A percentile compares a stretch with the other conserved stretches of the same genome.
phyloP scores from a whole-genome alignment of 2,113 vertebrate genomes.

The Barbus barbus region DNA sequence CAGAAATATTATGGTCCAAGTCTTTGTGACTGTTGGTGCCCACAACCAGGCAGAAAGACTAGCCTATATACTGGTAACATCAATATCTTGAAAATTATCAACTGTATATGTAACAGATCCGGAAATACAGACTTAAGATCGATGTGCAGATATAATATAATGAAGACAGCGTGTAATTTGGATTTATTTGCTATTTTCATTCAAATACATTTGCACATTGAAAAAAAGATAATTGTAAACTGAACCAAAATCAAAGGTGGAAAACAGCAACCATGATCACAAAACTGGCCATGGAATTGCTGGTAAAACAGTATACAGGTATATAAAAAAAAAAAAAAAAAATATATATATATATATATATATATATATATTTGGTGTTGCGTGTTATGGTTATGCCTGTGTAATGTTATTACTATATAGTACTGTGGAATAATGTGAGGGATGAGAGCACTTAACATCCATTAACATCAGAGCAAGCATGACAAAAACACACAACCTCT shows the following conservation, averaged over 20 bases:
- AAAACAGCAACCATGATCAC: neutral
- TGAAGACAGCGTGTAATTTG: constrained; percentile 1
- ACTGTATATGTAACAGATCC: neutral
- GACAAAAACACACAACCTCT: constrained; percentile 6
- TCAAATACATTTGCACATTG: neutral
- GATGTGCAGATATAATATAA: neutral
- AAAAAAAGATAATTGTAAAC: neutral
- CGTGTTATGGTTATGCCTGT: constrained; percentile 3
- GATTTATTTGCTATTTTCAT: neutral
- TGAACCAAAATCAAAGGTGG: neutral
- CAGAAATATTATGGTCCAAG: neutral
- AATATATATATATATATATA: no score
- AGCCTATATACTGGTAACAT: neutral
- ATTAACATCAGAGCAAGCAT: constrained; percentile 19
- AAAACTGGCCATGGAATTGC: neutral
- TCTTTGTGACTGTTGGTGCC: neutral
- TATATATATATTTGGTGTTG: no score
- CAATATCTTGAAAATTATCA: neutral
- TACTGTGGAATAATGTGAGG: constrained; percentile 44
- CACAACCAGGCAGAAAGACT: neutral
- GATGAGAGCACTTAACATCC: constrained; percentile 30
- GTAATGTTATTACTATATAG: constrained; percentile 17
- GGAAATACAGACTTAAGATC: neutral
- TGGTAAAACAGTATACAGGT: no score
- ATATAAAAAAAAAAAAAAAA: no score